Conservation (phyloP, 2,113 vertebrate genomes). For the Rynchops niger region DNA sequence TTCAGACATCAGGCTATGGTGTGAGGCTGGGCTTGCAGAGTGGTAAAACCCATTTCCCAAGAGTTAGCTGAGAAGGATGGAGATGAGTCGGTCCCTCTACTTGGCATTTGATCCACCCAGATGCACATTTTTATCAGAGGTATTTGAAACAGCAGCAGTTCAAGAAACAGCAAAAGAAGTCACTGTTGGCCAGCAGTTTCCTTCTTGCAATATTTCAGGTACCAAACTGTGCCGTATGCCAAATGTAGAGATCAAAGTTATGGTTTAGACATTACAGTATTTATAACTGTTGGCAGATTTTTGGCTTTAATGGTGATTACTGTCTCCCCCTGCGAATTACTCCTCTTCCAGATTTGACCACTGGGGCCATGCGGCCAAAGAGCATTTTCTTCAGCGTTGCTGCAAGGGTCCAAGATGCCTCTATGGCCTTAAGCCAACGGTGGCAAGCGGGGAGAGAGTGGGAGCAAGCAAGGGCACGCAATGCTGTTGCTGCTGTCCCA, state of each 20-base stretch:
- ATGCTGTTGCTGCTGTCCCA: not conserved
- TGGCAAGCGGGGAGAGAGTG: not conserved
- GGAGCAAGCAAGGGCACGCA: rapidly evolving
- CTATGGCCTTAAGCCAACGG: not conserved
- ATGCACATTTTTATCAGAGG: not conserved
- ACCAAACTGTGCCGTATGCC: rapidly evolving
- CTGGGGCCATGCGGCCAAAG: not conserved
- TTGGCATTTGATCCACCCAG: not conserved
- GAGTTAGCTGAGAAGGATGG: not conserved
- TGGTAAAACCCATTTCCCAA: not conserved
- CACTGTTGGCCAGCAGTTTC: not conserved
- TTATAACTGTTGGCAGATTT: not conserved
- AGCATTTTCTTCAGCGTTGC: not conserved
- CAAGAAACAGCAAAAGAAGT: not conserved
- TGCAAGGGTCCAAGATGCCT: not conserved
- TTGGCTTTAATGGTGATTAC: not conserved
- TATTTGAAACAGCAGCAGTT: not conserved
- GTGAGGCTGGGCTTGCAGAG: not conserved
- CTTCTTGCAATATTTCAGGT: not conserved
- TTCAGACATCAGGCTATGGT: not conserved
- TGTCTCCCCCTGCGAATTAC: not conserved
- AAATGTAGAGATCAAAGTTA: not conserved
- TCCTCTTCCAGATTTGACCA: not conserved
- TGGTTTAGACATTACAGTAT: not conserved
- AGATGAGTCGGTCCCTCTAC: not conserved